These are phyloP conservation scores for Hycleus cichorii DNA, from an alignment of 1,140 invertebrate species.

Conservation along the genomic window DNA sequence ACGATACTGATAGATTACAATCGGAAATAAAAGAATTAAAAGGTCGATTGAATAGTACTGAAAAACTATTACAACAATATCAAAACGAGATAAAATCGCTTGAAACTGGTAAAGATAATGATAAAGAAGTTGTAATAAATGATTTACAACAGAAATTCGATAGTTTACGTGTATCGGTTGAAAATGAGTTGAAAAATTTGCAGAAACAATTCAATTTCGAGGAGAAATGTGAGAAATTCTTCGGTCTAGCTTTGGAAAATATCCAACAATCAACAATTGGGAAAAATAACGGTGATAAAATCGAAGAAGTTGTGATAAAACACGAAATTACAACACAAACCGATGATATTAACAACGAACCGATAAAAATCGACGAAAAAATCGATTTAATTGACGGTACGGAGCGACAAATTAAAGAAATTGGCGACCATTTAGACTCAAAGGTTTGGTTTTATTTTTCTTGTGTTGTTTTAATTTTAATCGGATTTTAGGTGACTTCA, in stretches of 20 bases:
- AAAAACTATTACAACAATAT: conserved; percentile 39
- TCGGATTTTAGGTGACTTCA: conserved; percentile 22
- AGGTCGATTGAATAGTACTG: conserved; percentile 49
- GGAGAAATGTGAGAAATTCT: conserved; percentile 34
- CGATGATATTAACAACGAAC: conserved; percentile 17
- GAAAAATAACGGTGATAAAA: neutral
- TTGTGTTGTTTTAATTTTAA: neutral
- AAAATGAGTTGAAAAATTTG: conserved; percentile 34
- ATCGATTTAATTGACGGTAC: neutral
- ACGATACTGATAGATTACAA: conserved; percentile 45
- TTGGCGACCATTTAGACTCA: conserved; percentile 9
- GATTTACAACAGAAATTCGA: conserved; percentile 36
- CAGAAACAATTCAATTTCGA: conserved; percentile 30
- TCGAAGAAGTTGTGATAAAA: neutral
- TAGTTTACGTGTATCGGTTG: conserved; percentile 30
- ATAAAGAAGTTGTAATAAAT: neutral
- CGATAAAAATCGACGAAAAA: conserved; percentile 12
- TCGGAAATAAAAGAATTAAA: conserved; percentile 52
- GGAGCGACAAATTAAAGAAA: conserved; percentile 6
- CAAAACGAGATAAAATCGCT: neutral
- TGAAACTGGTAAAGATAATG: conserved; percentile 12
- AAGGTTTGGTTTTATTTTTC: neutral
- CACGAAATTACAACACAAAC: conserved; percentile 22
- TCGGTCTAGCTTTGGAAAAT: conserved; percentile 21
- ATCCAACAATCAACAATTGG: neutral